A percentile compares a stretch with the other conserved stretches of the same genome.
Evolutionary conservation across 2,113 vertebrate species (phyloP).

Genomic region (Salminus brasiliensis): DNA sequence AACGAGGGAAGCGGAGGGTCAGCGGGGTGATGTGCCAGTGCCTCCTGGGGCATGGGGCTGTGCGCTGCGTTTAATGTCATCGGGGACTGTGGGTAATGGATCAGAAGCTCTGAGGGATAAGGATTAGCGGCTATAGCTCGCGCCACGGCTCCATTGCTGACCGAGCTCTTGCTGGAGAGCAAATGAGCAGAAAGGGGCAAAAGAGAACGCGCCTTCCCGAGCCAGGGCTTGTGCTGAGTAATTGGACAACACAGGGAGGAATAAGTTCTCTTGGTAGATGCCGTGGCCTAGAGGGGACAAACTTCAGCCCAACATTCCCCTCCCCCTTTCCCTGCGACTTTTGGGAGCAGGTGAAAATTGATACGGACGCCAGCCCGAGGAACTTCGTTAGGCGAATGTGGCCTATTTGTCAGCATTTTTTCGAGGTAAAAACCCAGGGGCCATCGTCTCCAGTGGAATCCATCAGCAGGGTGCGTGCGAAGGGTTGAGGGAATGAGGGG

Average conservation of each 20-base stretch:
- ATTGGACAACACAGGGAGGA: constrained; percentile 1
- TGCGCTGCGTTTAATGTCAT: neutral
- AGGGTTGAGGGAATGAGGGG: constrained; percentile 8
- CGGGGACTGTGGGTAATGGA: constrained; percentile 7
- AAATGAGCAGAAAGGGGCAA: neutral
- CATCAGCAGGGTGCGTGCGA: constrained; percentile 56
- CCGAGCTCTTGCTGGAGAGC: neutral
- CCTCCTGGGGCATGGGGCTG: neutral
- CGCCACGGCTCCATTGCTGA: neutral
- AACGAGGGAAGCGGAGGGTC: neutral
- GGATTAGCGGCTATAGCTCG: neutral
- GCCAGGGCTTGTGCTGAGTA: neutral
- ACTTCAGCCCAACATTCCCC: neutral
- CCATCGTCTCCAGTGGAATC: constrained; percentile 57
- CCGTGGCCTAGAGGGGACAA: neutral
- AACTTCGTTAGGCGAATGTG: constrained; percentile 62
- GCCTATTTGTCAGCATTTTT: constrained; percentile 47
- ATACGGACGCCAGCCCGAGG: constrained; percentile 37
- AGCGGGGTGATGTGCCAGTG: neutral
- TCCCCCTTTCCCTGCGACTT: constrained; percentile 23
- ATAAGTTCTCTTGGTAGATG: neutral
- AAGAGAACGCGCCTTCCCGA: neutral
- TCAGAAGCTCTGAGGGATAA: neutral
- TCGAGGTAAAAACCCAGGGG: constrained; percentile 23
- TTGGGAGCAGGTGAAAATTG: constrained; percentile 23